A percentile compares a stretch with the other conserved stretches of the same genome.
phyloP scores from a whole-genome alignment of 1,140 invertebrate genomes.

The Myzus persicae region DNA sequence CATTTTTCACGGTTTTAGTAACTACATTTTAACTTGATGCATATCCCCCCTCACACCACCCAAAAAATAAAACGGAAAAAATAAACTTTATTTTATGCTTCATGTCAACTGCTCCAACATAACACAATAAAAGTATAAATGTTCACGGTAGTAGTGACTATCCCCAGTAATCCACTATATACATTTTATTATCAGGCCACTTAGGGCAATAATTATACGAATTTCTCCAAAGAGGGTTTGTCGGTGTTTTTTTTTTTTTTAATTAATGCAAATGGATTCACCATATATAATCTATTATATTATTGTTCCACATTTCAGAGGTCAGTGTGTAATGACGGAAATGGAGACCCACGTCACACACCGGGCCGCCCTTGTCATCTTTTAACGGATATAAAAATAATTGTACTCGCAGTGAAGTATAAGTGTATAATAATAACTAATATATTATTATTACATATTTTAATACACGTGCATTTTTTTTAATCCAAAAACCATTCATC shows the following conservation, averaged over 20 bases:
- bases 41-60: neutral
- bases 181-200: constrained; percentile 36
- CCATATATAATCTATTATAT: constrained; percentile 41
- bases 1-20: constrained; percentile 2
- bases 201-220: constrained; percentile 45
- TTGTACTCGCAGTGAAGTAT: neutral
- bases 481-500: neutral
- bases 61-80: neutral
- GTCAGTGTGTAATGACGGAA: constrained; percentile 53
- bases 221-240: constrained; percentile 48
- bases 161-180: neutral
- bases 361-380: constrained; percentile 43
- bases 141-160: neutral
- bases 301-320: constrained; percentile 38
- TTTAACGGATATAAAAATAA: constrained; percentile 39
- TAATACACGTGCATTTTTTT: neutral
- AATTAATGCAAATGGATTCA: constrained; percentile 57
- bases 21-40: neutral
- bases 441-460: neutral
- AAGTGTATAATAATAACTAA: too few species aligned
- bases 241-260: constrained; percentile 43
- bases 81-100: neutral
- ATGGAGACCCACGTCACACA: constrained; percentile 51
- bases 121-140: constrained; percentile 5
- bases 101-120: neutral